These are phyloP conservation scores for Montipora capricornis DNA, from an alignment of 64 coral and sea anemone genomes.

Conservation along the genomic window DNA sequence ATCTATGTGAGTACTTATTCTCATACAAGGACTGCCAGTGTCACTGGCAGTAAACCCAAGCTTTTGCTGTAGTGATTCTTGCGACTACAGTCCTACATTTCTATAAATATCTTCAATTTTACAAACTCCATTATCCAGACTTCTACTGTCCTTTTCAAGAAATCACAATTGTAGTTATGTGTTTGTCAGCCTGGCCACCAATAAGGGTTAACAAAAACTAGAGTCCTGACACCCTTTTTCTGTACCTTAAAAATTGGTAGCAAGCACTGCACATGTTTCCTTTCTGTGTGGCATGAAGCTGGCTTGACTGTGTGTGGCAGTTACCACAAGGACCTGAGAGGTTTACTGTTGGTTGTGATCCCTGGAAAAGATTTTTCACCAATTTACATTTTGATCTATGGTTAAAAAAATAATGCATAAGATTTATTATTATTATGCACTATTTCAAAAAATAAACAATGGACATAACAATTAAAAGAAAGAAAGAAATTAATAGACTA, in stretches of 20 bases:
- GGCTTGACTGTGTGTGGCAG: constrained; percentile 52
- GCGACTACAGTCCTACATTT: no score
- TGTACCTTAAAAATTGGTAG: constrained; percentile 94
- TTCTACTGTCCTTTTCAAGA: no score
- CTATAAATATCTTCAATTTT: no score
- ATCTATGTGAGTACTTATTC: no score
- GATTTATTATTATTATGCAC: no score
- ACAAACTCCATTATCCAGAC: no score
- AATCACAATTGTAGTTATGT: no score
- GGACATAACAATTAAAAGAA: background rate
- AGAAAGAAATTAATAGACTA: no score
- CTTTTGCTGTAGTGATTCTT: no score
- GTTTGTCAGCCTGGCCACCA: background rate
- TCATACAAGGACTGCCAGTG: no score
- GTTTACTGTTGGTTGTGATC: constrained; percentile 7
- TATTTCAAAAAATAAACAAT: no score
- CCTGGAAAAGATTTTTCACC: background rate
- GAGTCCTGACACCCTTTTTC: background rate
- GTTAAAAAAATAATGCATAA: background rate
- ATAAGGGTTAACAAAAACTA: background rate
- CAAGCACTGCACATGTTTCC: constrained; percentile 91
- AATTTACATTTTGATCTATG: background rate
- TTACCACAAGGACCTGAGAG: constrained; percentile 73
- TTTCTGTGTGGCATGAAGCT: constrained; percentile 87
- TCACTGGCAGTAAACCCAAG: no score